A percentile compares a stretch with the other conserved stretches of the same genome.
Evolutionary conservation across 2,888 invertebrate genomes (phyloP).

Genomic region (Tanytarsus gracilentus): DNA sequence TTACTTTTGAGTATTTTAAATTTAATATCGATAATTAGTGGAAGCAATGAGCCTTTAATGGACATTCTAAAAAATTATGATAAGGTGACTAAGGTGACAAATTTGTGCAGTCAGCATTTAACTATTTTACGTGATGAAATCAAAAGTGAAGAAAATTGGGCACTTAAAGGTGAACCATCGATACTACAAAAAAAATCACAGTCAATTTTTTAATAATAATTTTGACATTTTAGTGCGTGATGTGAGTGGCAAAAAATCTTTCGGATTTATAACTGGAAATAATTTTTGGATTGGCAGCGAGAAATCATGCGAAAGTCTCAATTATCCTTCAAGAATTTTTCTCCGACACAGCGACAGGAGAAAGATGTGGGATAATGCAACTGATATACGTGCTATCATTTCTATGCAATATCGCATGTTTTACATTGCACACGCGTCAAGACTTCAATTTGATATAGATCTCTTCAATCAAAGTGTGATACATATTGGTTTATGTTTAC

Average conservation of each 20-base stretch:
- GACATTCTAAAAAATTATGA: neutral
- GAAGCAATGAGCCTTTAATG: neutral
- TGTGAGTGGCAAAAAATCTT: slow-evolving; percentile 42
- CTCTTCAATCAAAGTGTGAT: slow-evolving; percentile 15
- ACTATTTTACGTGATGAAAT: slow-evolving; percentile 33
- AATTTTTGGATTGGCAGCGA: slow-evolving; percentile 45
- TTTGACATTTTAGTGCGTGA: slow-evolving; percentile 40
- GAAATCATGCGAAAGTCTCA: slow-evolving; percentile 31
- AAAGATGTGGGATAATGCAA: neutral
- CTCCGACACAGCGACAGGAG: neutral
- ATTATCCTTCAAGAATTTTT: slow-evolving; percentile 6
- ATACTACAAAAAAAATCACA: slow-evolving; percentile 5
- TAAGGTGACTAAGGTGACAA: neutral
- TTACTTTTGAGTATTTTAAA: neutral
- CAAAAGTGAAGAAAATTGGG: slow-evolving; percentile 35
- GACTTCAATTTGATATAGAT: slow-evolving; percentile 1
- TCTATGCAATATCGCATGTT: slow-evolving; percentile 21
- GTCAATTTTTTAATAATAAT: neutral
- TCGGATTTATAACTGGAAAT: slow-evolving; percentile 44
- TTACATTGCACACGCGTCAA: neutral
- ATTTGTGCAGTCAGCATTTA: slow-evolving; percentile 33
- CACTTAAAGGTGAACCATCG: slow-evolving; percentile 35
- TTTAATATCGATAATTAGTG: neutral
- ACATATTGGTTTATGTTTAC: slow-evolving; percentile 23
- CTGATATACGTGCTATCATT: neutral